Percentiles rank a stretch among this genome's conserved stretches.
These are phyloP conservation scores for human (Homo sapiens) DNA, from an alignment of 2,113 vertebrate species.

Conservation along the genomic window DNA sequence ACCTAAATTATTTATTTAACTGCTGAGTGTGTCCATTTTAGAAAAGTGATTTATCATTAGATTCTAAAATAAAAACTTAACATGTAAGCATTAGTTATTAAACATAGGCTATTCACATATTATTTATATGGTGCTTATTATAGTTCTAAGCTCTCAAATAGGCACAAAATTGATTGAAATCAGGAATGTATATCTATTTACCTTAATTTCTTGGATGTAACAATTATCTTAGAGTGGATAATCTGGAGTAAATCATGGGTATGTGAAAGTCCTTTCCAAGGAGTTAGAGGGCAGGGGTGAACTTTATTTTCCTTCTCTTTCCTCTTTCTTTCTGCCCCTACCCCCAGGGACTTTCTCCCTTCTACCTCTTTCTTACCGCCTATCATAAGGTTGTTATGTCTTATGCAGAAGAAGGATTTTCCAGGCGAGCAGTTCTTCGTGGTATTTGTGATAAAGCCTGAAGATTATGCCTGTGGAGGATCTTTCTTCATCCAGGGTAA, in stretches of 20 bases:
- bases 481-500: conserved; percentile 84
- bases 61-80: conserved; percentile 48
- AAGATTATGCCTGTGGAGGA: conserved; percentile 89
- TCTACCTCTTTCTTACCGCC: neutral
- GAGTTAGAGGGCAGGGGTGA: neutral
- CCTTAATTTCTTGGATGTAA: neutral
- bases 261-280: neutral
- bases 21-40: neutral
- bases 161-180: neutral
- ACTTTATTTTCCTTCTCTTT: conserved; percentile 1
- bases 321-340: neutral
- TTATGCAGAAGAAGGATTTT: conserved; percentile 87
- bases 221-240: neutral
- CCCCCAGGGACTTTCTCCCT: neutral
- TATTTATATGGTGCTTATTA: neutral
- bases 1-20: neutral
- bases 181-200: neutral
- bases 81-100: neutral
- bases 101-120: neutral
- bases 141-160: neutral
- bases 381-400: conserved; percentile 55
- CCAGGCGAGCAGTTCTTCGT: conserved; percentile 85
- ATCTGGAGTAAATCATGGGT: neutral
- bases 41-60: conserved; percentile 34
- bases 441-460: conserved; percentile 89